Evolutionary conservation across 2,797 vertebrate genomes (phyloP), one percentile per base, ranked within the genome.

Genomic region (Pagetopsis macropterus): DNA sequence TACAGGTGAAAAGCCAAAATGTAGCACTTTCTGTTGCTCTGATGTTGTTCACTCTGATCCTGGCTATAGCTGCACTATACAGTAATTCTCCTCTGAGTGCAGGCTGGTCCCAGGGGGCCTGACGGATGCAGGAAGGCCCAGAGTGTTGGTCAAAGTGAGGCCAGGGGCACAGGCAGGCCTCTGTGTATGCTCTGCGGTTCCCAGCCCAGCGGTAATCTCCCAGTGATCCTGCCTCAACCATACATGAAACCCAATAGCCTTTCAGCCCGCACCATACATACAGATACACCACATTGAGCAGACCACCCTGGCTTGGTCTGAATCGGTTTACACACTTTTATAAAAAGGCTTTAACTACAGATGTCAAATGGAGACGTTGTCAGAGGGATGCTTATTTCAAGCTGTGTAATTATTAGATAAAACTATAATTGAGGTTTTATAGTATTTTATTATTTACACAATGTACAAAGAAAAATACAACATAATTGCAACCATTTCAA

Each of bases 181-280:
- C 84, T 83, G 86, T 91, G 78, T 79, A 84, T 84, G 86, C 75
- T 81, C 75, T 76, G 80, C 56, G 31, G 83, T 90, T 93, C 89
- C 84, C 89, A 91, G 89, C 87, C 86, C 76, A 74, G 76, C 68
- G 27, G 78, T 92, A 92, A 93, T 91, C 92, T 91, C 70, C 75
- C 76, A 67, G 65, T 90, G 86, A 92, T 89, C 86, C 88, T 84
- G 75, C 79, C 81, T 91, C 89, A 89, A 90, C 89, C 85, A 72
- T 90, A 91, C 79, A 88, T 87, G 91, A 93, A 93, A 94, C 78
- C 78, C 81, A 83, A 93, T 88, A 84, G 83, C 76, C 52, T 81
- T 71, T 82, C 69, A 85, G 86, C 62, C 74, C 54, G 64, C 81
- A 90, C 83, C 83, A 81, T 87, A 92, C 93, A 93, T 90, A 92